Evolutionary conservation across 2,797 vertebrate genomes (phyloP), one percentile per base, ranked within the genome.

Genomic region (Sylvilagus floridanus): DNA sequence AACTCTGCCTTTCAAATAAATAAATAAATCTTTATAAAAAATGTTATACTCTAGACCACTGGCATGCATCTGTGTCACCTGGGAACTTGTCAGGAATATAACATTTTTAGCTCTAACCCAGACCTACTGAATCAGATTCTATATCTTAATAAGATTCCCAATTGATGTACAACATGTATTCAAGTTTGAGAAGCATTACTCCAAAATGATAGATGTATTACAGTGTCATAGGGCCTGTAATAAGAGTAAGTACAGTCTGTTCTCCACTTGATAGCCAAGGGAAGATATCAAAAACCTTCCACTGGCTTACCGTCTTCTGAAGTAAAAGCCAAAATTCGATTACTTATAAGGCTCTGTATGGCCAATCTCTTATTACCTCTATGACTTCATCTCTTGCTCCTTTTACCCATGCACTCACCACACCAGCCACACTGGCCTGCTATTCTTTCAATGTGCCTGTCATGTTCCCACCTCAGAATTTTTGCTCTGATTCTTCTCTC

Each of bases 81-180:
- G 81, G 14, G 42, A 87, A 57, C 12, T 96, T 81, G 63, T 88
- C 91, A 91, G 57, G 93, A 84, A 94, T 89, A 4, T 24, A 63
- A 42, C 81, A 54, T 78, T 11, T 86, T 84, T 91, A 86, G 24
- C 47, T 93, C n/a, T 16, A 37, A 16, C 28, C 24, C 28, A 84
- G 63, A 54, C 14, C 52, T 37, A 92, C 37, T 81, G 57, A 95
- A 10, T 78, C 54, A 28, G 7, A 79, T 35, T 73, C 42, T 93
- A 37, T 57, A 91, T 93, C 94, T 95, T 91, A 88, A 77, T 42
- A 91, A 73, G 21, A n/a, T 52, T 77, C 32, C 50, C 6, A 32
- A 62, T 91, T 94, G 63, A 32, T 68, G 63, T 94, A 63, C 11
- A 68, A 77, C 82, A 47, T 12, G 69, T 83, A 89, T 83, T 69